A percentile compares a stretch with the other conserved stretches of the same genome.
These are phyloP conservation scores for Danio jaintianensis DNA, from an alignment of 2,797 vertebrate species.

Conservation along the genomic window DNA sequence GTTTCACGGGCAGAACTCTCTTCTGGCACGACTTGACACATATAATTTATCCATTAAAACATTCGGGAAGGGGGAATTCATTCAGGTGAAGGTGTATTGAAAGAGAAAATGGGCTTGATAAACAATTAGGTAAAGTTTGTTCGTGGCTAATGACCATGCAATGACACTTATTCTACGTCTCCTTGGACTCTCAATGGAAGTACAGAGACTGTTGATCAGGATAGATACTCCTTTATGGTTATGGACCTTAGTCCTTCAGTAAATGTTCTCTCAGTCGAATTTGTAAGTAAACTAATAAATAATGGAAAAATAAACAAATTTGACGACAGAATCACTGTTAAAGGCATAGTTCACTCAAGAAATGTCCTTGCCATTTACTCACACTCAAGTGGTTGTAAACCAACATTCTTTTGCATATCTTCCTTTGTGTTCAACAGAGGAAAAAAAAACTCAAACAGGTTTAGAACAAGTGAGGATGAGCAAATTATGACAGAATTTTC, in stretches of 20 bases:
- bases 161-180: neutral
- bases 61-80: constrained; percentile 57
- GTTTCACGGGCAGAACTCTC: constrained; percentile 59
- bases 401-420: too few relatives aligned
- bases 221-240: neutral
- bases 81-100: constrained; percentile 60
- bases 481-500: too few relatives aligned
- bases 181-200: neutral
- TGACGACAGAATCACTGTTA: too few relatives aligned
- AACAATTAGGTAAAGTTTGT: constrained; percentile 58
- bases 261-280: neutral
- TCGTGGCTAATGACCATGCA: constrained; percentile 39
- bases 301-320: constrained; percentile 64
- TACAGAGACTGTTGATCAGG: neutral
- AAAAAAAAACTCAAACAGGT: too few relatives aligned
- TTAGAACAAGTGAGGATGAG: too few relatives aligned
- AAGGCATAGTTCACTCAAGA: too few relatives aligned
- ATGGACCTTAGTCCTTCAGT: neutral
- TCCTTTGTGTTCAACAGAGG: too few relatives aligned
- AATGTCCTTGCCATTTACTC: too few relatives aligned
- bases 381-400: too few relatives aligned
- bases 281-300: constrained; percentile 51
- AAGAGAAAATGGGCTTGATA: constrained; percentile 54
- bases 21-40: constrained; percentile 55
- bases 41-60: constrained; percentile 65